Evolutionary conservation across 2,113 vertebrate species (phyloP).

Genomic region (Accipiter virgatus): DNA sequence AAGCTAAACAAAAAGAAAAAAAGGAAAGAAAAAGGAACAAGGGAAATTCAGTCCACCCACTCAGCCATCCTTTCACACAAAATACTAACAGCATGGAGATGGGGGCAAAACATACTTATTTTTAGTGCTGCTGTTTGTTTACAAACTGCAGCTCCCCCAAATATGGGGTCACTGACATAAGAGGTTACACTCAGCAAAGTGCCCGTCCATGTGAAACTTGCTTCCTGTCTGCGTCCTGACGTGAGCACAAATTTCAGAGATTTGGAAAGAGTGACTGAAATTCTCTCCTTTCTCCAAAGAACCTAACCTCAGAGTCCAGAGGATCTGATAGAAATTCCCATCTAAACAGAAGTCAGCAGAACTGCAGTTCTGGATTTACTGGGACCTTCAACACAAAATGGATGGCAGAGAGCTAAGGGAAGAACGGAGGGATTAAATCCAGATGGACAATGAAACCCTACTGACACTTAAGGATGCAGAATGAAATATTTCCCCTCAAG

Average conservation of each 20-base stretch:
- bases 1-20: neutral
- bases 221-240: neutral
- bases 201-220: neutral
- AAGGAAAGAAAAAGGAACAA: neutral
- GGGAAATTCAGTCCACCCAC: neutral
- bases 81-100: neutral
- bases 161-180: neutral
- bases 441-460: neutral
- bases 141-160: neutral
- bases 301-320: neutral
- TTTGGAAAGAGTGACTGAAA: neutral
- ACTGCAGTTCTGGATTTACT: neutral
- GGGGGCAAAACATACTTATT: neutral
- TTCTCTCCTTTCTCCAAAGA: neutral
- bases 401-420: neutral
- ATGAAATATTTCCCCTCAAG: neutral
- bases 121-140: neutral
- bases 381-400: neutral
- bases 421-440: neutral
- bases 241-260: neutral
- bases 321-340: neutral
- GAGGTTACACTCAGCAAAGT: neutral
- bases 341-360: neutral
- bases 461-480: neutral
- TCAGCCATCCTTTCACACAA: neutral